Conservation (phyloP, 92 coral and sea anemone species). For the Plumapathes pennacea region DNA sequence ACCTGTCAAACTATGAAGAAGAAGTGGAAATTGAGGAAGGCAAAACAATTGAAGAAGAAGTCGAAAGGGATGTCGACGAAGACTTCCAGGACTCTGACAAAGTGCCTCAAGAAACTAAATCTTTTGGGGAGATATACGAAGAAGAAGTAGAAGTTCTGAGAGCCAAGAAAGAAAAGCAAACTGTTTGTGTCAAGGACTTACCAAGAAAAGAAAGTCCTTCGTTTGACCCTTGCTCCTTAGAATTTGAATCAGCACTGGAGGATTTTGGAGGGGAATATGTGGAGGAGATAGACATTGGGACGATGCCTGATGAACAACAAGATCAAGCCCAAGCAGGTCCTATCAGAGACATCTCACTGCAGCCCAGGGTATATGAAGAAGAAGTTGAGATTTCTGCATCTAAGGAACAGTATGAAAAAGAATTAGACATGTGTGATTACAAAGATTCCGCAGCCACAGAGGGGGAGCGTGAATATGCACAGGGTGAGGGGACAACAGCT, state of each 20-base stretch:
- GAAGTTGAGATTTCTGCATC: slow-evolving; percentile 54
- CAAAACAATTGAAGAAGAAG: slow-evolving; percentile 37
- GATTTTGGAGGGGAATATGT: slow-evolving; percentile 9
- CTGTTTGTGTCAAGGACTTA: slow-evolving; percentile 16
- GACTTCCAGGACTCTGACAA: not conserved
- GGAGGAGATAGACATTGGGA: slow-evolving; percentile 24
- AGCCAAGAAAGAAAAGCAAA: not conserved
- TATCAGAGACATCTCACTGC: slow-evolving; percentile 5
- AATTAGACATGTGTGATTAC: no score
- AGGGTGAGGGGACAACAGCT: no score
- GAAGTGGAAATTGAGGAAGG: slow-evolving; percentile 39
- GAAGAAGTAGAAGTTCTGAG: slow-evolving; percentile 25
- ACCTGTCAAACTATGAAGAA: slow-evolving; percentile 29
- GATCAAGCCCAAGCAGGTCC: slow-evolving; percentile 7
- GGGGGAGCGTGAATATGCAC: slow-evolving; percentile 9
- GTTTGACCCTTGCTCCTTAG: not conserved
- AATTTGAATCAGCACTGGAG: not conserved
- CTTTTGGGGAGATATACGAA: slow-evolving; percentile 3
- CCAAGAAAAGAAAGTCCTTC: no score
- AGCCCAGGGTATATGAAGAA: slow-evolving; percentile 56
- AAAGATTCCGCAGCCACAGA: slow-evolving; percentile 1
- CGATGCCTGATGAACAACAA: not conserved
- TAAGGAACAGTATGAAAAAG: slow-evolving; percentile 8
- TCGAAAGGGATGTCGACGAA: slow-evolving; percentile 20
- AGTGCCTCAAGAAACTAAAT: not conserved